These are phyloP conservation scores for Drosophila subpulchrella DNA, from an alignment of 1,140 invertebrate genomes.

Conservation along the genomic window DNA sequence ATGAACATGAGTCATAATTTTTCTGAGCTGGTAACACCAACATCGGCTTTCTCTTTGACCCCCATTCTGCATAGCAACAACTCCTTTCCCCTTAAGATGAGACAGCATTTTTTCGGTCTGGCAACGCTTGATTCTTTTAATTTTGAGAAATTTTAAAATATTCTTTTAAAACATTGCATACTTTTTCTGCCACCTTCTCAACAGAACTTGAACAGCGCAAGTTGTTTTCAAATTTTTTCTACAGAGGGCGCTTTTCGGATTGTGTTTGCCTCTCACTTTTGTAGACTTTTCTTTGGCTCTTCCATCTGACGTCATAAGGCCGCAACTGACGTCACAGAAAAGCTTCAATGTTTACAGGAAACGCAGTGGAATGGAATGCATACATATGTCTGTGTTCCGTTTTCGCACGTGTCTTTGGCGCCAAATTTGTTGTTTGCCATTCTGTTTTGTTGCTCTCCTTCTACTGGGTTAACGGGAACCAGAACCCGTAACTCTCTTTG, in stretches of 20 bases:
- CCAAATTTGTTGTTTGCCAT: conserved; percentile 63
- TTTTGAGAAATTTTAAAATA: too few relatives aligned
- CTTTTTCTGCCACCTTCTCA: too few relatives aligned
- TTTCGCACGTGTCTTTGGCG: conserved; percentile 64
- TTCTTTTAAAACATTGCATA: too few relatives aligned
- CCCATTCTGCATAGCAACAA: too few relatives aligned
- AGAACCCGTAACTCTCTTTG: conserved; percentile 23
- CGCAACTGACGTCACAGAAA: conserved; percentile 73
- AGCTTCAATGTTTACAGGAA: conserved; percentile 72
- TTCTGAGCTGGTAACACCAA: too few relatives aligned
- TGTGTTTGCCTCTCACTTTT: conserved; percentile 3
- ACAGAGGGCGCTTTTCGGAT: conserved; percentile 55
- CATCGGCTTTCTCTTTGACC: too few relatives aligned
- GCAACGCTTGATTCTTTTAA: too few relatives aligned
- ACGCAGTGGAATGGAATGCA: conserved; percentile 58
- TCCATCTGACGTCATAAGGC: conserved; percentile 65
- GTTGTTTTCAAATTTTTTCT: conserved; percentile 3
- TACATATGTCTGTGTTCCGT: conserved; percentile 22
- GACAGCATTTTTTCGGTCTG: too few relatives aligned
- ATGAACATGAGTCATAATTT: too few relatives aligned
- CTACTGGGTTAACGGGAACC: conserved; percentile 63
- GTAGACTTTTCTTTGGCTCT: conserved; percentile 49
- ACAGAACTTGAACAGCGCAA: conserved; percentile 10
- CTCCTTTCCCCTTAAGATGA: too few relatives aligned
- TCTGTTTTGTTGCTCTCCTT: conserved; percentile 70